Conservation (phyloP, 2,113 vertebrate genomes). For the Lepus timidus region DNA sequence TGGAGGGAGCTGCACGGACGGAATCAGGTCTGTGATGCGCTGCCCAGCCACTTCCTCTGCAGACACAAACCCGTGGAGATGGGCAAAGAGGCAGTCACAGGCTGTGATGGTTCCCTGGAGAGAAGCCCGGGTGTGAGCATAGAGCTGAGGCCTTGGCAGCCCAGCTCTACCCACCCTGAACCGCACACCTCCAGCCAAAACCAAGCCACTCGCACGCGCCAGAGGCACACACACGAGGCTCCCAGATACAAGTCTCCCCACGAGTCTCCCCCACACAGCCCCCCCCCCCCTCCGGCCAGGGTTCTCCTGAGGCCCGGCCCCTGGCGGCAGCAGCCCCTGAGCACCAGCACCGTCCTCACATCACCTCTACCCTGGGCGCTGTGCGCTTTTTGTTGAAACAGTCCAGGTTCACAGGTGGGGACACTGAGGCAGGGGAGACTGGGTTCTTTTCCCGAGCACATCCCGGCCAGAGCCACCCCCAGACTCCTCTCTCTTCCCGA, state of each 20-base stretch:
- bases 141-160: accelerated
- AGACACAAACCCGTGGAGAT: conserved; percentile 91
- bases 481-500: neutral
- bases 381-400: too few species aligned
- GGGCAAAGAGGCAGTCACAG: conserved; percentile 93
- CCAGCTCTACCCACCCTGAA: neutral
- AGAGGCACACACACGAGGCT: neutral
- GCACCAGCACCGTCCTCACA: too few species aligned
- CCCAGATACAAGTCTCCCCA: too few species aligned
- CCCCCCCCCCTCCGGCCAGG: too few species aligned
- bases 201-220: neutral
- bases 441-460: neutral
- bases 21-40: conserved; percentile 91
- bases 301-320: too few species aligned
- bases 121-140: neutral
- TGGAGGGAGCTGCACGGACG: conserved; percentile 92
- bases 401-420: neutral
- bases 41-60: conserved; percentile 90
- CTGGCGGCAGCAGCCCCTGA: neutral
- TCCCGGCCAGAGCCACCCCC: too few species aligned
- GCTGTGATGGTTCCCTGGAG: conserved; percentile 91
- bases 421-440: too few species aligned
- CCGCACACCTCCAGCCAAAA: neutral
- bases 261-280: too few species aligned
- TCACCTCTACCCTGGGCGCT: too few species aligned